Conservation (phyloP, 2,797 vertebrate genomes). For the Hephaestus fuliginosus region DNA sequence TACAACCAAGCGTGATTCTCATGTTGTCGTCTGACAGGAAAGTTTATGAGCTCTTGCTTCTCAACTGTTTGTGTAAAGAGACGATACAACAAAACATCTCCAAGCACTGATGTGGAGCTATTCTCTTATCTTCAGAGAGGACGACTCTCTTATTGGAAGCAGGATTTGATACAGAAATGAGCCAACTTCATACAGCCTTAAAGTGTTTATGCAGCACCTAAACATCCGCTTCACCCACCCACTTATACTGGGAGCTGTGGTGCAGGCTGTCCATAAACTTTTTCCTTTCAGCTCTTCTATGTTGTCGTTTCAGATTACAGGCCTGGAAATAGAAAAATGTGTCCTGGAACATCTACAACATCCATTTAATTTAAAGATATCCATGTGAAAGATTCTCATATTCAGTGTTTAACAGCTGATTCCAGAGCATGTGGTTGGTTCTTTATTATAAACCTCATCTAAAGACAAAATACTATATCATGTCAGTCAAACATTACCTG, state of each 20-base stretch:
- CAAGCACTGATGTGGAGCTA: neutral
- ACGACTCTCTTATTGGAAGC: neutral
- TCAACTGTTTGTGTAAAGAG: conserved; percentile 21
- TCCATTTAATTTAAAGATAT: neutral
- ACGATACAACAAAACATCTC: conserved; percentile 9
- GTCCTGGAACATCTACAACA: neutral
- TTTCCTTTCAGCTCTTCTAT: neutral
- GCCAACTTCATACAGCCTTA: neutral
- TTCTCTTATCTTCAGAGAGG: conserved; percentile 7
- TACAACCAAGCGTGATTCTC: conserved; percentile 5
- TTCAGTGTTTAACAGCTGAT: neutral
- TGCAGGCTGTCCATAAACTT: neutral
- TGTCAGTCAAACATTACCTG: too few species aligned
- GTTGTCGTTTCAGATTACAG: neutral
- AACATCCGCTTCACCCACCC: neutral
- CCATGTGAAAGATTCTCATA: neutral
- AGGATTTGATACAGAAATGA: neutral
- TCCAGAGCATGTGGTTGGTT: neutral
- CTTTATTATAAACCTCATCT: neutral
- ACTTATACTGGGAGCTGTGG: neutral
- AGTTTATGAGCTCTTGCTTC: conserved; percentile 28
- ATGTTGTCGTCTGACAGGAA: conserved; percentile 31
- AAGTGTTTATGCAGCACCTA: too few species aligned
- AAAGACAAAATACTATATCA: neutral
- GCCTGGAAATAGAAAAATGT: neutral